Conservation (phyloP, 1,140 invertebrate genomes). For the Macrostomum lignano region DNA sequence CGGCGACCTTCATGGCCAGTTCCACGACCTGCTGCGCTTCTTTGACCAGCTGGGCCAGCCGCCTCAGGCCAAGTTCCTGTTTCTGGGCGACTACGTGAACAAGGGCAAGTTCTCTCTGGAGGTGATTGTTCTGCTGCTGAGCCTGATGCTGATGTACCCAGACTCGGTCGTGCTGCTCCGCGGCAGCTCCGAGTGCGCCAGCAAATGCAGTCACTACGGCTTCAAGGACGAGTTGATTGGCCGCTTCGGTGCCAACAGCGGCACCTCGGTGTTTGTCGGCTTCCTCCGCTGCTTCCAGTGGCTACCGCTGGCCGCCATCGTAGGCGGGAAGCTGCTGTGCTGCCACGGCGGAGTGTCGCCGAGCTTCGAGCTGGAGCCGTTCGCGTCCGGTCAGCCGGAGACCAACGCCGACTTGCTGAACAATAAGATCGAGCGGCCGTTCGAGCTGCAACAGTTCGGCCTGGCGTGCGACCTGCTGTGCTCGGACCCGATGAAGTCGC, state of each 20-base stretch:
- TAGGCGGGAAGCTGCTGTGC: constrained; percentile 10
- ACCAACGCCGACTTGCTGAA: no score
- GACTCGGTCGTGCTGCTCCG: constrained; percentile 39
- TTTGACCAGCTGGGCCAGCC: constrained; percentile 33
- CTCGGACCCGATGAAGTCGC: constrained; percentile 36
- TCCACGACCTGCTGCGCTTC: constrained; percentile 28
- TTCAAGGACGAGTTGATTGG: constrained; percentile 25
- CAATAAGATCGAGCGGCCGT: constrained; percentile 8
- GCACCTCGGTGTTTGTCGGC: no score
- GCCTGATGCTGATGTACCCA: constrained; percentile 31
- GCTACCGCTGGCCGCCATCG: constrained; percentile 10
- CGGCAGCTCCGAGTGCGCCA: constrained; percentile 39
- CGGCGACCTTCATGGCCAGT: constrained; percentile 28
- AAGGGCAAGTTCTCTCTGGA: constrained; percentile 35
- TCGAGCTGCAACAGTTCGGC: constrained; percentile 67
- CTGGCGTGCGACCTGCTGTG: constrained; percentile 20
- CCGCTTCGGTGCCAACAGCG: no score
- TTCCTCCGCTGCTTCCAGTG: no score
- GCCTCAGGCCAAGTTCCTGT: constrained; percentile 47
- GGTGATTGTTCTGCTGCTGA: constrained; percentile 23
- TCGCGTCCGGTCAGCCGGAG: no score
- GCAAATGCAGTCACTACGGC: constrained; percentile 36
- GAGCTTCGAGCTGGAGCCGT: no score
- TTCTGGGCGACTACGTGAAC: constrained; percentile 31
- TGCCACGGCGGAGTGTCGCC: constrained; percentile 10